Evolutionary conservation across 2,113 vertebrate genomes (phyloP).

Genomic region (Epinephelus moara): DNA sequence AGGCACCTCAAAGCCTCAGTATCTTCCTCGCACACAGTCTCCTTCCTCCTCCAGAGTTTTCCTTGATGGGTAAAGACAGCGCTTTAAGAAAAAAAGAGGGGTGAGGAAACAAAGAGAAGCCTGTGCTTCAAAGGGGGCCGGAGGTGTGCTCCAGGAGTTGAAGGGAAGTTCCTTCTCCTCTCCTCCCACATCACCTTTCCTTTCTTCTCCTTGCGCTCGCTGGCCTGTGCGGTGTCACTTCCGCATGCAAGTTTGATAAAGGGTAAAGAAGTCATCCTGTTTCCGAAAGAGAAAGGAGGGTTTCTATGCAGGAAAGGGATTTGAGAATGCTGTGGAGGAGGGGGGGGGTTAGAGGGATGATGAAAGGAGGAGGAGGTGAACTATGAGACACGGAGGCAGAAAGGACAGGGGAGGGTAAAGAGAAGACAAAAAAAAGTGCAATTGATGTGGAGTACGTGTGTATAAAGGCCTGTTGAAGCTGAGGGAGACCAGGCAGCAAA

Average conservation of each 20-base stretch:
- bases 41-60: slow-evolving; percentile 42
- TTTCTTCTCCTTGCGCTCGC: slow-evolving; percentile 46
- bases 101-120: slow-evolving; percentile 55
- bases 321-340: not conserved
- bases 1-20: slow-evolving; percentile 28
- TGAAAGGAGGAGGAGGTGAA: slow-evolving; percentile 56
- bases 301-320: slow-evolving; percentile 35
- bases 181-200: slow-evolving; percentile 40
- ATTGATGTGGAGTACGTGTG: slow-evolving; percentile 49
- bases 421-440: slow-evolving; percentile 40
- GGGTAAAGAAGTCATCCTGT: slow-evolving; percentile 57
- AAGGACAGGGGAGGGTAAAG: slow-evolving; percentile 45
- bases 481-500: slow-evolving; percentile 42
- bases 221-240: slow-evolving; percentile 36
- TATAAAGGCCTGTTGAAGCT: slow-evolving; percentile 45
- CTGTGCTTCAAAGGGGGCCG: slow-evolving; percentile 64
- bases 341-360: slow-evolving; percentile 7
- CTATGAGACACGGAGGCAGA: slow-evolving; percentile 39
- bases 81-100: slow-evolving; percentile 6
- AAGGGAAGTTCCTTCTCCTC: slow-evolving; percentile 57
- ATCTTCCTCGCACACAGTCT: slow-evolving; percentile 2
- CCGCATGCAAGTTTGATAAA: slow-evolving; percentile 64
- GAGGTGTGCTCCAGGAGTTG: slow-evolving; percentile 60
- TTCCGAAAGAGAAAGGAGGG: slow-evolving; percentile 22
- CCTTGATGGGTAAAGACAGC: slow-evolving; percentile 43